A percentile compares a stretch with the other conserved stretches of the same genome.
Evolutionary conservation across 2,113 vertebrate species (phyloP).

Genomic region (Trichomycterus rosablanca): DNA sequence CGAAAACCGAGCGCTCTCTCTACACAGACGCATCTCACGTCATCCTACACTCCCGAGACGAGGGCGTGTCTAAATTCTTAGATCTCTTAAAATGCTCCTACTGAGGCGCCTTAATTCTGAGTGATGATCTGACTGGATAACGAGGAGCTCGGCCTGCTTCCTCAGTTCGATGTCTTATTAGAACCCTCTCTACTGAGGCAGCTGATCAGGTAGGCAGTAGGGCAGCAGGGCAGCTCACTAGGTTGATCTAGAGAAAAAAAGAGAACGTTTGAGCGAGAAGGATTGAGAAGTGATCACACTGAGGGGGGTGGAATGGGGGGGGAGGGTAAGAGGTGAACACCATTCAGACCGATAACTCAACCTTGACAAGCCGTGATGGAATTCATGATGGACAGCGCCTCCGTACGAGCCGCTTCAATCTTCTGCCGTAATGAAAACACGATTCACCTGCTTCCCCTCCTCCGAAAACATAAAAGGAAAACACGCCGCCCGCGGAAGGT

Average conservation of each 20-base stretch:
- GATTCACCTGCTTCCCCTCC: conserved; percentile 38
- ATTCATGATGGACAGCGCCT: conserved; percentile 65
- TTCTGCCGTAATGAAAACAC: conserved; percentile 59
- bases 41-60: no score
- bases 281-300: neutral
- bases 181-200: no score
- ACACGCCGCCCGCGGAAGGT: conserved; percentile 9
- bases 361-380: conserved; percentile 63
- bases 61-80: no score
- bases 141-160: no score
- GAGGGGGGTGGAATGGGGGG: neutral
- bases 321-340: conserved; percentile 42
- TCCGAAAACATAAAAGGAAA: conserved; percentile 34
- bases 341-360: conserved; percentile 63
- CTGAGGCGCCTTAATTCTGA: no score
- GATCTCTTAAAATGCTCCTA: no score
- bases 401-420: conserved; percentile 57
- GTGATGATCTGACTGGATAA: no score
- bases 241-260: neutral
- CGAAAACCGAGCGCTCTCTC: no score
- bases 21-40: no score
- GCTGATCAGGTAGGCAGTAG: no score
- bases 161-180: no score
- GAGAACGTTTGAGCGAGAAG: conserved; percentile 6
- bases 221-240: no score